A percentile compares a stretch with the other conserved stretches of the same genome.
Conservation (phyloP, 2,113 vertebrate species). For the Oenanthe melanoleuca region DNA sequence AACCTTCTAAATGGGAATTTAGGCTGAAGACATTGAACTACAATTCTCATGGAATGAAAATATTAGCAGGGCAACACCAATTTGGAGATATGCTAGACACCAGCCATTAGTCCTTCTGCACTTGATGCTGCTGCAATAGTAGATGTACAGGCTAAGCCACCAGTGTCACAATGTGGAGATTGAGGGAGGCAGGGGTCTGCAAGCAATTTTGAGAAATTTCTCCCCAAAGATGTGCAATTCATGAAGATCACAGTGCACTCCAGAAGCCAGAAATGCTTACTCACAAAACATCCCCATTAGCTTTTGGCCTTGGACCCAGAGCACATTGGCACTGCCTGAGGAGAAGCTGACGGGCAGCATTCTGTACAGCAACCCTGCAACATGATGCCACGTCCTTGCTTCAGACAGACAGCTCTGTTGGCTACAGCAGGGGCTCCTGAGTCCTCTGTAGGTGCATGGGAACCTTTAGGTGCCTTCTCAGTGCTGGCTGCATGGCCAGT, state of each 20-base stretch:
- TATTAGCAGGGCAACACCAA: not conserved
- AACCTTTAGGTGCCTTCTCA: not conserved
- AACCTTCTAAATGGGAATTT: not conserved
- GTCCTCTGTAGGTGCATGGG: not conserved
- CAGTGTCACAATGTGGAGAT: not conserved
- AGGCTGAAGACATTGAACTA: not conserved
- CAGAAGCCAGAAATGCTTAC: not conserved
- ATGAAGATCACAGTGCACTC: not conserved
- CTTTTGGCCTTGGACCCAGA: not conserved
- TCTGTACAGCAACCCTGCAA: not conserved
- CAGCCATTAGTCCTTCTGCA: not conserved
- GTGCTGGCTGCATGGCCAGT: not conserved
- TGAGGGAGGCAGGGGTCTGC: not conserved
- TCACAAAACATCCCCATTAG: not conserved
- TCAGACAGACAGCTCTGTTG: not conserved
- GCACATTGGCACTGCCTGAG: not conserved
- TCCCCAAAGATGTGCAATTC: not conserved
- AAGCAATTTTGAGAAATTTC: not conserved
- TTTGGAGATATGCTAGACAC: not conserved
- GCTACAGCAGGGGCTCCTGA: not conserved
- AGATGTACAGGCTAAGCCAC: not conserved
- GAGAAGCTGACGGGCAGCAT: not conserved
- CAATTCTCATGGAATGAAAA: not conserved
- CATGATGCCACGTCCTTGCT: not conserved
- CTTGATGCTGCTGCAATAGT: not conserved